Conservation (phyloP, 1,140 invertebrate species). For the Amyelois transitella region DNA sequence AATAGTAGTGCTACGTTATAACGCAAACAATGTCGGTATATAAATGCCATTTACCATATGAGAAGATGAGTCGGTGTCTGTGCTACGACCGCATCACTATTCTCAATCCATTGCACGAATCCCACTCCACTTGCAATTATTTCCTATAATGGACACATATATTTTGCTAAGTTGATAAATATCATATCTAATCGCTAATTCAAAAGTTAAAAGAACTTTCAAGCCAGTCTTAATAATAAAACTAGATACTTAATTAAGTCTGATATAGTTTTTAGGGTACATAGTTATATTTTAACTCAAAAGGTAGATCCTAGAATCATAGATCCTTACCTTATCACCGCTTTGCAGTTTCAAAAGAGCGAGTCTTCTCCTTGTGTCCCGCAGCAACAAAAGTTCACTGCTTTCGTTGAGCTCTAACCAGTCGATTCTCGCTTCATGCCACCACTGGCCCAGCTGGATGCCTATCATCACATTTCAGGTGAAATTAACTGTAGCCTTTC, state of each 20-base stretch:
- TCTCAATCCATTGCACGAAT: constrained; percentile 92
- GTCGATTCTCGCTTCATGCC: constrained; percentile 94
- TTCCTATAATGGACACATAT: too few species aligned
- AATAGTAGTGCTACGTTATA: too few species aligned
- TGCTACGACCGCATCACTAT: constrained; percentile 97
- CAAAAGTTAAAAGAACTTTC: too few species aligned
- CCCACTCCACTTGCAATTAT: constrained; percentile 80
- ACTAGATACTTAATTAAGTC: too few species aligned
- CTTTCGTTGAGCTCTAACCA: constrained; percentile 99
- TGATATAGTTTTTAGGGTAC: too few species aligned
- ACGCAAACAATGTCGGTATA: too few species aligned
- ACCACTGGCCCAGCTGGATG: constrained; percentile 84
- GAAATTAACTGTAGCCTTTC: too few species aligned
- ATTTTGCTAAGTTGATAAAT: too few species aligned
- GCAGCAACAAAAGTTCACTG: constrained; percentile 89
- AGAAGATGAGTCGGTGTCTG: constrained; percentile 91
- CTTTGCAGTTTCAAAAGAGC: constrained; percentile 60
- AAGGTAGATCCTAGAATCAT: too few species aligned
- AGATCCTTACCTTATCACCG: constrained; percentile 50
- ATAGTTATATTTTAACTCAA: too few species aligned
- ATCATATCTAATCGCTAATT: too few species aligned
- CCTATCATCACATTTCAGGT: constrained; percentile 27
- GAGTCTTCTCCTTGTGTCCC: constrained; percentile 82
- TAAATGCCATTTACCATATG: constrained; percentile 96
- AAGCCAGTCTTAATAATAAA: too few species aligned